phyloP scores from a whole-genome alignment of 37 sponge, comb jelly and placozoan genomes.

The Ianthella basta region DNA sequence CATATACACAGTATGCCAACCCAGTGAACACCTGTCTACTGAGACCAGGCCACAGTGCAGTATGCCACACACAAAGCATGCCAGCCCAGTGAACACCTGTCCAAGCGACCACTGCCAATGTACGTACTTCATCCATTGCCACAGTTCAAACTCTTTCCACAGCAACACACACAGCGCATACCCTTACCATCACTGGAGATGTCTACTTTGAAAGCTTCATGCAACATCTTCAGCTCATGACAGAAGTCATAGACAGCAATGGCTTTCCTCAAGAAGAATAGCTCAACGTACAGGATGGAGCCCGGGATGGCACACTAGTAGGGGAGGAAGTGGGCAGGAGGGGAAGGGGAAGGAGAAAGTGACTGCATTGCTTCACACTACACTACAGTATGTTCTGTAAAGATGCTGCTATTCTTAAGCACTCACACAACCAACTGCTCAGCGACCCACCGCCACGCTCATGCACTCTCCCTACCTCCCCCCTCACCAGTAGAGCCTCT shows the following conservation, averaged over 20 bases:
- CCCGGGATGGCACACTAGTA: constrained; percentile 55
- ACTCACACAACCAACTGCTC: too few species aligned
- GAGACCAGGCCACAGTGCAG: too few species aligned
- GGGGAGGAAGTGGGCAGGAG: not conserved
- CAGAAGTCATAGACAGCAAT: constrained; percentile 78
- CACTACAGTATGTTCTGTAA: not conserved
- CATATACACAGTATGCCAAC: too few species aligned
- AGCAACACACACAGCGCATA: not conserved
- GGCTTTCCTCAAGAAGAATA: constrained; percentile 74
- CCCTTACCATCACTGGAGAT: constrained; percentile 42
- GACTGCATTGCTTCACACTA: not conserved
- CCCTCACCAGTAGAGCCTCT: constrained; percentile 59
- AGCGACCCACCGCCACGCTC: too few species aligned
- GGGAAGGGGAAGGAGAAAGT: not conserved
- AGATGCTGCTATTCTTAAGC: not conserved
- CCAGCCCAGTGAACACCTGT: too few species aligned
- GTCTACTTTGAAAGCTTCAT: constrained; percentile 65
- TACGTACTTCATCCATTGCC: too few species aligned
- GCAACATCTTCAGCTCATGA: constrained; percentile 56
- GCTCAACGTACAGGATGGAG: constrained; percentile 61
- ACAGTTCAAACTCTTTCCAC: too few species aligned
- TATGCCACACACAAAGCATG: too few species aligned
- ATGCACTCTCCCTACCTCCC: not conserved
- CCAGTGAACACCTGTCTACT: too few species aligned
- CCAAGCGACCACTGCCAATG: too few species aligned